Evolutionary conservation across 2,888 invertebrate species (phyloP), one percentile per base, ranked within the genome.

Genomic region (Parasteatoda lunata): DNA sequence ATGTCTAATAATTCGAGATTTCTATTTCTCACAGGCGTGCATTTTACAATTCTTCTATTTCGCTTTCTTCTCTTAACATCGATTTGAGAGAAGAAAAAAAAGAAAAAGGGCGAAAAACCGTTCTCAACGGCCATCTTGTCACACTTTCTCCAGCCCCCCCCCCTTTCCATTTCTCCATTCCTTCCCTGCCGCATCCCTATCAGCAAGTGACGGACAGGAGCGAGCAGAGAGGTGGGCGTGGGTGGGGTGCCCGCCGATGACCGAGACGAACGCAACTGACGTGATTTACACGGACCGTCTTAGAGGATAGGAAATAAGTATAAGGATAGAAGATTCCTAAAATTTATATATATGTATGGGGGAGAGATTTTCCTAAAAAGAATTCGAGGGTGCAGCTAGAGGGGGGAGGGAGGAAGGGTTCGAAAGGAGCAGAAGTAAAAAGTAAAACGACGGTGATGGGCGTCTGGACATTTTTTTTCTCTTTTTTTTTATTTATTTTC

Each of bases 201-300:
- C 73, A 73, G 78, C 13, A 52, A 78, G 54, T 84, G 84, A 84
- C 77, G 84, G 84, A 84, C 84, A 79, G 84, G 84, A 78, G 84
- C 71, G 59, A 30, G 78, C 15, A 70, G 51, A 59, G 64, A 51
- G 48, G 49, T 59, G 70, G 59, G 54, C 52, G 68, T 69, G 70
- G 70, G 59, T 5, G 68, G 59, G 59, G 15, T 68, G 68, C 77
- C 52, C 71, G 70, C 15, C 49, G 80, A 85, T 85, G 85, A 85
- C 80, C 85, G 80, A 49, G 66, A 51, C 15, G 68, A n/a, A 59
- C 64, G 70, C 71, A 8, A 64, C 66, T 77, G 81, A 81, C 86
- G 86, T 86, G 86, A 86, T 86, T 86, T 86, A 81, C 86, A 86
- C 86, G 81, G 81, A 52, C 81, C 77, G 86, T 86, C 86, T 80